These are phyloP conservation scores for Sericinus montela DNA, from an alignment of 2,888 invertebrate species.

Conservation along the genomic window DNA sequence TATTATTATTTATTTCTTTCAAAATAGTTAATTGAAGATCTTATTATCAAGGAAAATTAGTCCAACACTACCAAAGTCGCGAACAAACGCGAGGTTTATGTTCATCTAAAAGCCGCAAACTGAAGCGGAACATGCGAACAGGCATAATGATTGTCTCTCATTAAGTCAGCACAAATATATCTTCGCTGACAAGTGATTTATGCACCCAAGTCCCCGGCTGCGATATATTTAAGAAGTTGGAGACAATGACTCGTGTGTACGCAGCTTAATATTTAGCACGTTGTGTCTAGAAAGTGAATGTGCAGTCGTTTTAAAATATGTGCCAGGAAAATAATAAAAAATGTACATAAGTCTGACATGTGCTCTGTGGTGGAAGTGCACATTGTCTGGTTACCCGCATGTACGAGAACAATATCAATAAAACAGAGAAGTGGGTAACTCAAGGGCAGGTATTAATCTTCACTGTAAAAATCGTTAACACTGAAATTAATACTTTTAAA, in stretches of 20 bases:
- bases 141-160: slow-evolving; percentile 12
- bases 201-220: neutral
- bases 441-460: no score
- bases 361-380: slow-evolving; percentile 12
- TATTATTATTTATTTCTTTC: no score
- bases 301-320: no score
- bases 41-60: no score
- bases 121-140: slow-evolving; percentile 4
- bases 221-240: slow-evolving; percentile 9
- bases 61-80: no score
- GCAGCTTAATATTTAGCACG: neutral
- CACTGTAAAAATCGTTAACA: no score
- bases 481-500: no score
- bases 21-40: no score
- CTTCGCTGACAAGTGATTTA: slow-evolving; percentile 12
- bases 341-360: neutral
- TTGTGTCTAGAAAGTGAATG: no score
- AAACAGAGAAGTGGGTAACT: no score
- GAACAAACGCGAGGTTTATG: neutral
- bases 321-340: no score
- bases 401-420: slow-evolving; percentile 5
- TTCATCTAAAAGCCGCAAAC: neutral
- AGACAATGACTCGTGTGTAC: slow-evolving; percentile 7
- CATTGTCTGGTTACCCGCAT: slow-evolving; percentile 16
- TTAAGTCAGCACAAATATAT: slow-evolving; percentile 15